Evolutionary conservation across 2,797 vertebrate genomes (phyloP).

Genomic region (Phyllotis vaccarum): DNA sequence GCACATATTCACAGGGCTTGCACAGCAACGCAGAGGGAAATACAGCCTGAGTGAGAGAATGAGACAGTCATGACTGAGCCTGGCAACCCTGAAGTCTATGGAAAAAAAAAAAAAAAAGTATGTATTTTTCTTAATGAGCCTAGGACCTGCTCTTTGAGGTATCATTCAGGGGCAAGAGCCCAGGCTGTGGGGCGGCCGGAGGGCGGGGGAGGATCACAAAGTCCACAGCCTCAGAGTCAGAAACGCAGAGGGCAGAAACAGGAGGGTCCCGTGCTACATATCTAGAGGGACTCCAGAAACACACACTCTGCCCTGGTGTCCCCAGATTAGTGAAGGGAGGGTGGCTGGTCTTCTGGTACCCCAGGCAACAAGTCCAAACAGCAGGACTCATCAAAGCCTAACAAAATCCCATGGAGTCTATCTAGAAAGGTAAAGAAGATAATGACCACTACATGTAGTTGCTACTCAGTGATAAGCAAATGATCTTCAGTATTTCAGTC

Average conservation of each 20-base stretch:
- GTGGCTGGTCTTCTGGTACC: background rate
- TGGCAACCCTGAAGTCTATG: background rate
- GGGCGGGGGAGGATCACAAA: background rate
- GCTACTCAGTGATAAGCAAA: background rate
- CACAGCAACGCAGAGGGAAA: background rate
- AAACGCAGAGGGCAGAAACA: background rate
- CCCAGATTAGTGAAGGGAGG: background rate
- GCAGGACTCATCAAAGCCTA: background rate
- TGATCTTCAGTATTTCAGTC: background rate
- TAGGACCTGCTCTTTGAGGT: background rate
- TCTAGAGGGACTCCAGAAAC: background rate
- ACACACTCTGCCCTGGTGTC: background rate
- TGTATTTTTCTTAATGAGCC: background rate
- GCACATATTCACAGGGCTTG: background rate
- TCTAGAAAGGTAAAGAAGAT: background rate
- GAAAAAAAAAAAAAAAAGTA: background rate
- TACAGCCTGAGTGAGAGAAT: background rate
- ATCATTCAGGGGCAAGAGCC: background rate
- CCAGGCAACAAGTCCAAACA: background rate
- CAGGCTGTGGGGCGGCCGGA: no score
- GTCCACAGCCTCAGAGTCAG: background rate
- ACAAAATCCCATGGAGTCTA: background rate
- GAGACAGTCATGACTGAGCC: background rate
- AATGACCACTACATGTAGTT: background rate
- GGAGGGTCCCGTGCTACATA: accelerated